Evolutionary conservation across 2,113 vertebrate genomes (phyloP).

Genomic region (Hepsetus odoe): DNA sequence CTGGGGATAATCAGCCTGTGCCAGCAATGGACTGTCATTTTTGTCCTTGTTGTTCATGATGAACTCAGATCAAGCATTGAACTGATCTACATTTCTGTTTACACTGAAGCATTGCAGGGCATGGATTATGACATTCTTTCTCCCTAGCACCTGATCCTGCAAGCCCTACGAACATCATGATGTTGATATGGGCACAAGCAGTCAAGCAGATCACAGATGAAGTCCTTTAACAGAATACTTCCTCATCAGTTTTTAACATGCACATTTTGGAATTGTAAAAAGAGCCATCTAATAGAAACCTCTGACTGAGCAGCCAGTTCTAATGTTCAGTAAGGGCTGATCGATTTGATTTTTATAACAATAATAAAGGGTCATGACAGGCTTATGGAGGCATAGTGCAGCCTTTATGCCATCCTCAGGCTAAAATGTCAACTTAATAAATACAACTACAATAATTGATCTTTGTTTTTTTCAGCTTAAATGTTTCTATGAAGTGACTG

Average conservation of each 20-base stretch:
- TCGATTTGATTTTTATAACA: too few relatives aligned
- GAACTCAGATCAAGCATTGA: background rate
- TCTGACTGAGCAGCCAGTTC: too few relatives aligned
- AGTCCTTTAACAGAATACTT: background rate
- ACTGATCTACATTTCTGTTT: background rate
- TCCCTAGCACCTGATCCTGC: background rate
- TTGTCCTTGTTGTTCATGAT: slow-evolving; percentile 7
- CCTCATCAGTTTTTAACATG: background rate
- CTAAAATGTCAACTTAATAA: too few relatives aligned
- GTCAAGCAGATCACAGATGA: background rate
- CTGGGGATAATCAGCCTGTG: slow-evolving; percentile 29
- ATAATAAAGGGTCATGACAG: too few relatives aligned
- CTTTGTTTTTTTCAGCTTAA: too few relatives aligned
- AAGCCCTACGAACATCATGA: background rate
- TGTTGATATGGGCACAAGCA: slow-evolving; percentile 1
- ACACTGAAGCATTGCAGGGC: slow-evolving; percentile 7
- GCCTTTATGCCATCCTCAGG: too few relatives aligned
- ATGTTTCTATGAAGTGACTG: too few relatives aligned
- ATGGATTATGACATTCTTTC: background rate
- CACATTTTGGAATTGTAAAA: background rate
- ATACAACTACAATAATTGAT: too few relatives aligned
- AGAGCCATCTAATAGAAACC: too few relatives aligned
- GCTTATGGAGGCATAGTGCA: too few relatives aligned
- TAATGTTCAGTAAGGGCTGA: too few relatives aligned
- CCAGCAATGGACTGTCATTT: slow-evolving; percentile 30